Evolutionary conservation across 1,140 invertebrate genomes (phyloP).

Genomic region (Fopius arisanus): DNA sequence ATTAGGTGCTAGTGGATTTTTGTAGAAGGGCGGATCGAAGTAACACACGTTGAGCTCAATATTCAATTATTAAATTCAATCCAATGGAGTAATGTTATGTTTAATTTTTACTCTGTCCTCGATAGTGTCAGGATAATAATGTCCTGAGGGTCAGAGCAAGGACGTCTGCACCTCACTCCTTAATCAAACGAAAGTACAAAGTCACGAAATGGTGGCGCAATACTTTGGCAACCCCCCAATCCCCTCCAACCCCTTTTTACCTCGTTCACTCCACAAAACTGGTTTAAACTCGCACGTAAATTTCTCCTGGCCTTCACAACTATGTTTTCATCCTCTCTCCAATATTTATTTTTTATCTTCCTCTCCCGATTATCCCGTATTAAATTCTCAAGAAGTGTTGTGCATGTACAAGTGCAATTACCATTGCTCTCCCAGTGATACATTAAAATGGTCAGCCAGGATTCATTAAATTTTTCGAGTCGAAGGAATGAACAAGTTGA

Average conservation of each 20-base stretch:
- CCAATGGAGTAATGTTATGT: too few relatives aligned
- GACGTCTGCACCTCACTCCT: not conserved
- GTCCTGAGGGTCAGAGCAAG: not conserved
- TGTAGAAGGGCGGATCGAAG: too few relatives aligned
- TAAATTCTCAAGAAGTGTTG: too few relatives aligned
- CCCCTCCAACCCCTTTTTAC: not conserved
- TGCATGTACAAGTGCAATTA: not conserved
- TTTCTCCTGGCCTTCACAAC: conserved; percentile 11
- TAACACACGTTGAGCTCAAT: too few relatives aligned
- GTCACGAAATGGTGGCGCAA: not conserved
- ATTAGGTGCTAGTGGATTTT: too few relatives aligned
- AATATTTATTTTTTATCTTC: not conserved
- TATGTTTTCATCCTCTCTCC: not conserved
- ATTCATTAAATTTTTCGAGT: too few relatives aligned
- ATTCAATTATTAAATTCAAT: too few relatives aligned
- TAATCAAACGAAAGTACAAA: not conserved
- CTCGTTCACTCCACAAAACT: not conserved
- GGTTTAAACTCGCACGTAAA: conserved; percentile 1
- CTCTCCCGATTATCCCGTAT: not conserved
- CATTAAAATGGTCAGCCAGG: too few relatives aligned
- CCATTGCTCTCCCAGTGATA: too few relatives aligned
- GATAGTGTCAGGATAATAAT: not conserved
- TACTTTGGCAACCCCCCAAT: not conserved
- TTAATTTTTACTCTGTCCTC: too few relatives aligned
- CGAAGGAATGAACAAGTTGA: too few relatives aligned